Evolutionary conservation across 2,797 vertebrate species (phyloP).

Genomic region (Sciurus vulgaris): DNA sequence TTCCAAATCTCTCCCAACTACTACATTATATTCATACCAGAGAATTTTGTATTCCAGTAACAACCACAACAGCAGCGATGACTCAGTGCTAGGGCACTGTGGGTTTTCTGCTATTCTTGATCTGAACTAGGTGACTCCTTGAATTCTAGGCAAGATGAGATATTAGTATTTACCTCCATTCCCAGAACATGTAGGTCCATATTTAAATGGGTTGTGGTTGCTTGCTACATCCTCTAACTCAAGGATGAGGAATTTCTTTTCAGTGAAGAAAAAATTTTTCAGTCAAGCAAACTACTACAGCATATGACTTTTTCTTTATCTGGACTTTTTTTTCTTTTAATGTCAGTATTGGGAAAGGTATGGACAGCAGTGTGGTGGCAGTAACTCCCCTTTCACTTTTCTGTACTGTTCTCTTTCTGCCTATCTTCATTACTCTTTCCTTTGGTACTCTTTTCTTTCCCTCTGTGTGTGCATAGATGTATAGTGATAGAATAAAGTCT

Average conservation of each 20-base stretch:
- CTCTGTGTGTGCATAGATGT: background rate
- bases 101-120: background rate
- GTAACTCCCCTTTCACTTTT: background rate
- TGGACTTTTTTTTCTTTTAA: background rate
- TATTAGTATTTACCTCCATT: background rate
- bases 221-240: background rate
- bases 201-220: background rate
- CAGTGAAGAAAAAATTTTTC: slow-evolving; percentile 32
- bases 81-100: background rate
- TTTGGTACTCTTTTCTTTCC: background rate
- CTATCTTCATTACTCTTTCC: background rate
- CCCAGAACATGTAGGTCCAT: background rate
- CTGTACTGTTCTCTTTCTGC: background rate
- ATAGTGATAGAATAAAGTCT: background rate
- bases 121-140: background rate
- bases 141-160: background rate
- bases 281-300: background rate
- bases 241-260: background rate
- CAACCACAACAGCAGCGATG: background rate
- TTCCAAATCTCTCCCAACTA: background rate
- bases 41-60: background rate
- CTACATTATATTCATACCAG: background rate
- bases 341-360: background rate
- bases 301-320: background rate
- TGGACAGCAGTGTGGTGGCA: background rate